Evolutionary conservation across 1,140 invertebrate species (phyloP).

Genomic region (Philopotamus ludificatus): DNA sequence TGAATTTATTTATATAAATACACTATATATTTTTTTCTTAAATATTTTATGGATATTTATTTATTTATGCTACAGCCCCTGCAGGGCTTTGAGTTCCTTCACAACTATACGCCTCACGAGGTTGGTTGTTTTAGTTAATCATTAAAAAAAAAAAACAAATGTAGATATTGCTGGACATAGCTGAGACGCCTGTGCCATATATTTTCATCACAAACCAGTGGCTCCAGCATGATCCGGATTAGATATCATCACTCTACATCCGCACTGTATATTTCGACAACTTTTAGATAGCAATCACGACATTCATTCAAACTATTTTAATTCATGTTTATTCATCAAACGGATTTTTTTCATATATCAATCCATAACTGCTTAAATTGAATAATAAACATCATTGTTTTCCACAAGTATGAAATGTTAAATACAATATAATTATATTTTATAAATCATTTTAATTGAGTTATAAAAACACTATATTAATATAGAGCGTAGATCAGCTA

Average conservation of each 20-base stretch:
- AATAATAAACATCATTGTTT: too few species aligned
- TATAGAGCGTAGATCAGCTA: too few species aligned
- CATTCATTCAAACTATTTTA: too few species aligned
- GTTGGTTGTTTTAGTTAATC: constrained; percentile 21
- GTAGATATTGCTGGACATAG: constrained; percentile 13
- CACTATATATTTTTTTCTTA: neutral
- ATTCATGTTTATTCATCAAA: too few species aligned
- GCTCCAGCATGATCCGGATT: neutral
- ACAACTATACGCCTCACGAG: constrained; percentile 26
- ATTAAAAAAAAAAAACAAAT: neutral
- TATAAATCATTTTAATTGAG: too few species aligned
- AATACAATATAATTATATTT: too few species aligned
- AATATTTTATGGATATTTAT: neutral
- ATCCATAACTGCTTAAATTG: too few species aligned
- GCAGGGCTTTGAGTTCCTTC: constrained; percentile 26
- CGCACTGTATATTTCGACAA: neutral
- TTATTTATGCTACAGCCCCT: constrained; percentile 25
- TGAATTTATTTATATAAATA: constrained; percentile 8
- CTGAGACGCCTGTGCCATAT: neutral
- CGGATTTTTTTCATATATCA: too few species aligned
- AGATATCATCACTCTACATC: neutral
- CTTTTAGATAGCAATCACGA: too few species aligned
- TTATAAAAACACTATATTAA: too few species aligned
- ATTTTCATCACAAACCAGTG: neutral
- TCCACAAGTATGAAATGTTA: too few species aligned